Evolutionary conservation across 2,888 invertebrate genomes (phyloP).

Genomic region (Erynnis tages): DNA sequence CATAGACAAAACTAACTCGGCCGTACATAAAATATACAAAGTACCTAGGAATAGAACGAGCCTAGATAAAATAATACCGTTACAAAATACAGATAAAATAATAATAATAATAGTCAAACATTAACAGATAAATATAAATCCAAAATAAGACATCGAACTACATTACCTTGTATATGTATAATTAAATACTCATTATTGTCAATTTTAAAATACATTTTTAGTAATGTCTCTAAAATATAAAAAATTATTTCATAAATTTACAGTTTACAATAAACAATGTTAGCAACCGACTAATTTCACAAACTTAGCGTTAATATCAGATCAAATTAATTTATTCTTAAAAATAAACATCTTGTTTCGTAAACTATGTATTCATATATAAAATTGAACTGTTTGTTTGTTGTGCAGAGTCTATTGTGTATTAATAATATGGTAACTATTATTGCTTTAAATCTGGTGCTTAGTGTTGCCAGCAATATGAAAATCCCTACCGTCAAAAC

Average conservation of each 20-base stretch:
- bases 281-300: conserved; percentile 39
- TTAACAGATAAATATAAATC: conserved; percentile 72
- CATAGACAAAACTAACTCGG: conserved; percentile 50
- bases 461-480: conserved; percentile 24
- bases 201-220: conserved; percentile 66
- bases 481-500: conserved; percentile 9
- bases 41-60: conserved; percentile 55
- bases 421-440: conserved; percentile 40
- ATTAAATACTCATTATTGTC: conserved; percentile 80
- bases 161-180: conserved; percentile 46
- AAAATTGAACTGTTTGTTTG: conserved; percentile 50
- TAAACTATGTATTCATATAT: conserved; percentile 28
- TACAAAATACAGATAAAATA: conserved; percentile 67
- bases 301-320: conserved; percentile 42
- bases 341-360: conserved; percentile 29
- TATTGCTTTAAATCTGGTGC: conserved; percentile 29
- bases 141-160: conserved; percentile 64
- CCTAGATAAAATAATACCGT: conserved; percentile 70
- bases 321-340: conserved; percentile 48
- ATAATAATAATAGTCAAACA: conserved; percentile 53
- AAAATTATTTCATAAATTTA: conserved; percentile 40
- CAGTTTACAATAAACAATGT: conserved; percentile 38
- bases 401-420: conserved; percentile 51
- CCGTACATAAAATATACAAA: conserved; percentile 57
- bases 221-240: conserved; percentile 42